A percentile compares a stretch with the other conserved stretches of the same genome.
Conservation (phyloP, 2,888 invertebrate genomes). For the Diarsia rubi region DNA sequence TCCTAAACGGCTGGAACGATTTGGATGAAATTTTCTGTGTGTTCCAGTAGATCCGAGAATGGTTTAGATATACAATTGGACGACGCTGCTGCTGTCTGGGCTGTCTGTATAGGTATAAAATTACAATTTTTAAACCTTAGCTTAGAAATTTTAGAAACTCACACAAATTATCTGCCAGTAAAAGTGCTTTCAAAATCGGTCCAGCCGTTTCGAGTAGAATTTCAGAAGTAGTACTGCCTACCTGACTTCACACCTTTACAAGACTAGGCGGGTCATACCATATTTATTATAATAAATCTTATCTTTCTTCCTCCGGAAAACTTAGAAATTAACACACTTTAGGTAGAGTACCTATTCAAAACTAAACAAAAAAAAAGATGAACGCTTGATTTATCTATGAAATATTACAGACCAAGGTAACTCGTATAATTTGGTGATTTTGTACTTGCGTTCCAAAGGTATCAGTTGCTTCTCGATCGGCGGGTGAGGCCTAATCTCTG, state of each 20-base stretch:
- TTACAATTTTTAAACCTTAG: too few species aligned
- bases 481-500: conserved; percentile 67
- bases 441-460: conserved; percentile 77
- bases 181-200: too few species aligned
- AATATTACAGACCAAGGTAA: conserved; percentile 88
- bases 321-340: conserved; percentile 6
- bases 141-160: too few species aligned
- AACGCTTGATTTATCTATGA: conserved; percentile 58
- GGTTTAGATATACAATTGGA: too few species aligned
- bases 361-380: not conserved
- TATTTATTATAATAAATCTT: not conserved
- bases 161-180: too few species aligned
- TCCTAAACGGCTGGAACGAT: too few species aligned
- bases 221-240: not conserved
- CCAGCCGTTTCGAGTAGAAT: too few species aligned
- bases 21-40: too few species aligned
- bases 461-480: conserved; percentile 64
- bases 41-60: too few species aligned
- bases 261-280: not conserved
- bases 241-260: not conserved
- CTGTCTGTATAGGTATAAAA: too few species aligned
- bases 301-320: not conserved
- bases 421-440: conserved; percentile 77
- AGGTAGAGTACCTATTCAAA: not conserved
- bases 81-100: too few species aligned